These are phyloP conservation scores for Zaprionus camerounensis DNA, from an alignment of 1,140 invertebrate species.

Conservation along the genomic window DNA sequence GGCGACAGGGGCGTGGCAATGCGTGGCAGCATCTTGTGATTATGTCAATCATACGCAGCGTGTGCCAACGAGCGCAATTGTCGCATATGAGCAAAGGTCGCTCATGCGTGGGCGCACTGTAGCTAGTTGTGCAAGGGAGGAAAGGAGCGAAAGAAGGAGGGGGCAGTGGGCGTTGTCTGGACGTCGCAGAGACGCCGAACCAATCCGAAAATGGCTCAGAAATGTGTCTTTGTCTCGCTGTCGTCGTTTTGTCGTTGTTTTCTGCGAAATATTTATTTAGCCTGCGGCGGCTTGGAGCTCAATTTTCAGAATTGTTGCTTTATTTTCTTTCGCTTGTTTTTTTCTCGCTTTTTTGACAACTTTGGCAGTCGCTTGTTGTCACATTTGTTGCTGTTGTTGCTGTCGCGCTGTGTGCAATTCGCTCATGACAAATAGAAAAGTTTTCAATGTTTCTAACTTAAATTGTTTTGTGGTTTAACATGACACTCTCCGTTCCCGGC, in stretches of 20 bases:
- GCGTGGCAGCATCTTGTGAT: conserved; percentile 38
- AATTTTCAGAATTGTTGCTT: conserved; percentile 27
- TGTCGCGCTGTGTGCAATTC: conserved; percentile 19
- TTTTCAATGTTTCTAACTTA: conserved; percentile 73
- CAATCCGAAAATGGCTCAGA: conserved; percentile 15
- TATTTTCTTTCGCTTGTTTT: conserved; percentile 4
- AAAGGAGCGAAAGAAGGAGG: not conserved
- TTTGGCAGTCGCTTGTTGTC: conserved; percentile 51
- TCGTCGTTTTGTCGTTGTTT: conserved; percentile 3
- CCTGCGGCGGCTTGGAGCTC: conserved; percentile 26
- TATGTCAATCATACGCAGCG: conserved; percentile 69
- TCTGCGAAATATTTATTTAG: conserved; percentile 31
- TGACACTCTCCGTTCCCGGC: conserved; percentile 32
- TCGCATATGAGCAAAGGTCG: conserved; percentile 24
- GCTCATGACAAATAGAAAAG: conserved; percentile 65
- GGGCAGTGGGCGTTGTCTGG: conserved; percentile 16
- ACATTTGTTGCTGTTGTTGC: conserved; percentile 45
- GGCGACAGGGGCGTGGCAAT: conserved; percentile 6
- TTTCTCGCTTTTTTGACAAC: conserved; percentile 26
- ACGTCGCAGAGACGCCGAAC: conserved; percentile 1
- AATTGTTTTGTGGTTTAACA: conserved; percentile 77
- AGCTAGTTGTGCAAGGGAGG: not conserved
- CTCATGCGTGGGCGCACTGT: conserved; percentile 11
- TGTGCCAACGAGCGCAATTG: conserved; percentile 41
- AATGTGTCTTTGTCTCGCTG: not conserved